Conservation (phyloP, 2,797 vertebrate species). For the Oceanodroma leucorhoa region DNA sequence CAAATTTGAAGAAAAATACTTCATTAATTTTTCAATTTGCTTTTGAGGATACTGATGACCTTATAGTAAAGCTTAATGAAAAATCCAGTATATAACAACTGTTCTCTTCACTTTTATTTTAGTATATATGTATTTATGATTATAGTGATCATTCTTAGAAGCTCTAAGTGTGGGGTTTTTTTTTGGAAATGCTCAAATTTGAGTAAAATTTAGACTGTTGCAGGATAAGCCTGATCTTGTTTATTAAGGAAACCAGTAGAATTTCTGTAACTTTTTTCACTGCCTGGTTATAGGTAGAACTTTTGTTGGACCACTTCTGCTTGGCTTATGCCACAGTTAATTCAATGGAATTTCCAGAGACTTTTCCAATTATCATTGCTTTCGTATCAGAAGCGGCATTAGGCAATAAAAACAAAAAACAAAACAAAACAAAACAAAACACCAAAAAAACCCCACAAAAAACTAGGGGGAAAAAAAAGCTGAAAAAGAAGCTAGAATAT, state of each 20-base stretch:
- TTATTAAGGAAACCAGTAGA: not conserved
- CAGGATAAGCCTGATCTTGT: not conserved
- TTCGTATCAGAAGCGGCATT: not conserved
- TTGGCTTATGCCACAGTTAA: not conserved
- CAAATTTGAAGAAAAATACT: not conserved
- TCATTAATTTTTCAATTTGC: not conserved
- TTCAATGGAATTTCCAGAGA: not conserved
- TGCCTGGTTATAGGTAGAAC: not conserved
- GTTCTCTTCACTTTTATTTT: not conserved
- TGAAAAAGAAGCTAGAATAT: not conserved
- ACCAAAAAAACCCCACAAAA: too few species aligned
- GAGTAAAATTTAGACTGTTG: not conserved
- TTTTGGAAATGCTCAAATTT: not conserved
- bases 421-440: too few species aligned
- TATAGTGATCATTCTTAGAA: not conserved
- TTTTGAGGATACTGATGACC: not conserved
- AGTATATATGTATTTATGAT: not conserved
- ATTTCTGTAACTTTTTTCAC: not conserved
- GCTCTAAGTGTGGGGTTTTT: not conserved
- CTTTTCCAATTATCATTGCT: not conserved
- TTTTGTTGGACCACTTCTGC: not conserved
- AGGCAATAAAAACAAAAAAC: too few species aligned
- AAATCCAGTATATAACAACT: not conserved
- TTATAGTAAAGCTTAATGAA: not conserved
- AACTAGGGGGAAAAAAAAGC: accelerated